Percentiles rank a stretch among this genome's conserved stretches.
Conservation (phyloP, 2,797 vertebrate genomes). For the Poeciliopsis gracilis region DNA sequence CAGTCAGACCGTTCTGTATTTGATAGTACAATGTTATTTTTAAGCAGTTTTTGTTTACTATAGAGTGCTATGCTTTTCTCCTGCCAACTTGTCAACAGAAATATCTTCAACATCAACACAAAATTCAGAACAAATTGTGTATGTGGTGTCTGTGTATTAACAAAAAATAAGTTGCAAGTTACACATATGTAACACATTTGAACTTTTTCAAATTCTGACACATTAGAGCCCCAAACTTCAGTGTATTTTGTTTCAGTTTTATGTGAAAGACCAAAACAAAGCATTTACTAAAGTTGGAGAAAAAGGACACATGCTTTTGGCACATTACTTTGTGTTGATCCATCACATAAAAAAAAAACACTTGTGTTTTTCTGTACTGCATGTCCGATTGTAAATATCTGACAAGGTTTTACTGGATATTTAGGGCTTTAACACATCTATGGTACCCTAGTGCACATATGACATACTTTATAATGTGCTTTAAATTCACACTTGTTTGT, state of each 20-base stretch:
- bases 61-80: not conserved
- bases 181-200: not conserved
- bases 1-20: slow-evolving; percentile 23
- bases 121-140: not conserved
- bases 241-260: not conserved
- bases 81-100: not conserved
- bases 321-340: not conserved
- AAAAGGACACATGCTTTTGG: not conserved
- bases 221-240: not conserved
- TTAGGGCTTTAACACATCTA: not conserved
- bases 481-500: not conserved
- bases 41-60: not conserved
- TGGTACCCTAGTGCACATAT: not conserved
- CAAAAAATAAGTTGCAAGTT: not conserved
- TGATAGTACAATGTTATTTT: not conserved
- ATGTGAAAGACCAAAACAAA: not conserved
- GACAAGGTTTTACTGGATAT: not conserved
- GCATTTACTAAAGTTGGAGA: not conserved
- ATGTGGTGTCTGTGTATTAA: not conserved
- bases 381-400: not conserved
- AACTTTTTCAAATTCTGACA: not conserved
- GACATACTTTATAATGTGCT: not conserved
- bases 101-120: not conserved
- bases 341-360: not conserved
- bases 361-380: not conserved